Conservation (phyloP, 2,888 invertebrate species). For the Xestia xanthographa region DNA sequence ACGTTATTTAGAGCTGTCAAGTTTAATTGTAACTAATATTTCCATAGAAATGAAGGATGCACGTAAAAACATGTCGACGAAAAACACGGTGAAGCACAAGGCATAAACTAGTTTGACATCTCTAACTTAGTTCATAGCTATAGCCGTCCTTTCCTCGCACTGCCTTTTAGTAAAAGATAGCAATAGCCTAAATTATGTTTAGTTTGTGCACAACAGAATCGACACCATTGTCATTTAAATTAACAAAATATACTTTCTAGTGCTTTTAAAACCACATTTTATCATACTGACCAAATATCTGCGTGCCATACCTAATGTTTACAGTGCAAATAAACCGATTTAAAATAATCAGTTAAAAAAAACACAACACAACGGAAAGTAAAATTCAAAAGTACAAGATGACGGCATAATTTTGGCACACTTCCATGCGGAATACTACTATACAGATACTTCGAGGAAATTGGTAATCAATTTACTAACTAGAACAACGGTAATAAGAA, state of each 20-base stretch:
- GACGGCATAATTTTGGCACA: conserved; percentile 38
- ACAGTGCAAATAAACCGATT: conserved; percentile 8
- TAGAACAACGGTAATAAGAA: conserved; percentile 24
- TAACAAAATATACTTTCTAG: not conserved
- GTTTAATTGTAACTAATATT: too few species aligned
- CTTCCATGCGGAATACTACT: conserved; percentile 23
- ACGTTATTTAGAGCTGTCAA: too few species aligned
- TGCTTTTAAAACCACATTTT: not conserved
- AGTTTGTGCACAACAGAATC: too few species aligned
- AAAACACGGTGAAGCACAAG: too few species aligned
- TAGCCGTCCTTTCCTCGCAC: too few species aligned
- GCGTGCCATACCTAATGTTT: not conserved
- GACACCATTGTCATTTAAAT: not conserved
- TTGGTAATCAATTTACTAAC: conserved; percentile 31
- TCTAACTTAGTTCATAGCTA: too few species aligned
- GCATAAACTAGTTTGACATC: too few species aligned
- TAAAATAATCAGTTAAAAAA: conserved; percentile 1
- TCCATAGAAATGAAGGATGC: too few species aligned
- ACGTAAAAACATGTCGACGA: too few species aligned
- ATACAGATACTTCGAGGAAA: conserved; percentile 41
- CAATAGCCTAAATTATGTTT: too few species aligned
- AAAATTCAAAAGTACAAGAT: conserved; percentile 31
- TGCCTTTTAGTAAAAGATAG: too few species aligned
- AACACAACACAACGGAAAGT: not conserved
- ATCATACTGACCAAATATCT: not conserved